phyloP scores from a whole-genome alignment of 2,113 vertebrate genomes.

The Poicephalus gulielmi region DNA sequence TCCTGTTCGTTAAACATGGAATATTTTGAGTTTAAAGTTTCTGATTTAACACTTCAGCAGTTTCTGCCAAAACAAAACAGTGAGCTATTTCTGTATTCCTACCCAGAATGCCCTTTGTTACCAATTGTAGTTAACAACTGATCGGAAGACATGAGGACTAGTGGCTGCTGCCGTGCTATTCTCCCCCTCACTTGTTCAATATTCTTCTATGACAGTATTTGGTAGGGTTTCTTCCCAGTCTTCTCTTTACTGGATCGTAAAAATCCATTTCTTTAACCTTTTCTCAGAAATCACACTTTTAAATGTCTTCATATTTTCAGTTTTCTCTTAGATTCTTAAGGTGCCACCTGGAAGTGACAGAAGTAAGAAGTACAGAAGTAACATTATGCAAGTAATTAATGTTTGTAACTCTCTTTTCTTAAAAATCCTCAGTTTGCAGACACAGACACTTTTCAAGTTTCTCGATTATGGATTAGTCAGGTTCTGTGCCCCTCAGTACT shows the following conservation, averaged over 20 bases:
- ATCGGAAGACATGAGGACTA: neutral
- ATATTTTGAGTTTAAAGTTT: neutral
- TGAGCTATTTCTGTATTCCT: neutral
- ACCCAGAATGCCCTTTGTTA: neutral
- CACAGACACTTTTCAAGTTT: neutral
- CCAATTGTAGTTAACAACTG: neutral
- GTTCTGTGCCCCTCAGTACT: neutral
- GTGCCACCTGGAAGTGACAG: neutral
- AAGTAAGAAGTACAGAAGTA: neutral
- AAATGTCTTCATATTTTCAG: neutral
- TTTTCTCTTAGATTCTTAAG: neutral
- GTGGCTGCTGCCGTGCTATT: neutral
- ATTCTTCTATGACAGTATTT: neutral
- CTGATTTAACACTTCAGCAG: neutral
- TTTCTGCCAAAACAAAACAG: neutral
- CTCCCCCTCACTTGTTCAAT: neutral
- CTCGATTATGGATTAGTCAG: neutral
- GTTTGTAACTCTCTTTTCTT: neutral
- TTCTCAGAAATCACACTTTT: neutral
- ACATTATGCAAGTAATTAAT: neutral
- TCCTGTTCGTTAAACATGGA: neutral
- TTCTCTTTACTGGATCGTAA: neutral
- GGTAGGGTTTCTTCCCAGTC: neutral
- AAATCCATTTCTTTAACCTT: neutral
- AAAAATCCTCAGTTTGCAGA: neutral